phyloP scores from a whole-genome alignment of 2,113 vertebrate species.

The Sinocyclocheilus anophthalmus region DNA sequence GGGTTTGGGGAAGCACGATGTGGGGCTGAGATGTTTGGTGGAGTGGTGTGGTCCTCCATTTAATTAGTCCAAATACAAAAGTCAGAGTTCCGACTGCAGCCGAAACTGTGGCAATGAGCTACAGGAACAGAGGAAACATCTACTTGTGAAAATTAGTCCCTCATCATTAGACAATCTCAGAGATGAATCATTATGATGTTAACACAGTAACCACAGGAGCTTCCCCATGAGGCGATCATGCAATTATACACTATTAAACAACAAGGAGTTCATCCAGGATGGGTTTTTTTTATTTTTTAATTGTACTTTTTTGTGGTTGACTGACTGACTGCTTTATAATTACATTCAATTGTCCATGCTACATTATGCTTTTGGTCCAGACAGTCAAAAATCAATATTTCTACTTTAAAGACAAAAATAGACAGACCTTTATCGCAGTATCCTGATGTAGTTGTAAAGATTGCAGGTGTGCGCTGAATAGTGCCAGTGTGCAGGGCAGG shows the following conservation, averaged over 20 bases:
- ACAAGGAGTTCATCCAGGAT: neutral
- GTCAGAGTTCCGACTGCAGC: conserved; percentile 19
- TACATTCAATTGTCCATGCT: neutral
- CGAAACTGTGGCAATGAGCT: conserved; percentile 20
- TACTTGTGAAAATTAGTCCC: neutral
- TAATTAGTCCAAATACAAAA: conserved; percentile 18
- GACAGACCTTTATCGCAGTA: conserved; percentile 69
- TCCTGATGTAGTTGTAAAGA: conserved; percentile 65
- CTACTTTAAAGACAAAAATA: neutral
- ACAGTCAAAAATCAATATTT: neutral
- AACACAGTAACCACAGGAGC: neutral
- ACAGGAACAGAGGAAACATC: neutral
- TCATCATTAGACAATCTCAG: neutral
- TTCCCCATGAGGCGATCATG: neutral
- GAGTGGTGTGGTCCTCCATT: conserved; percentile 6
- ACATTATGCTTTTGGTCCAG: neutral
- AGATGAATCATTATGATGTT: neutral
- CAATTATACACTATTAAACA: conserved; percentile 7
- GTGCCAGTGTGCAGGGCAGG: conserved; percentile 78
- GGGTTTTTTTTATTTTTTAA: neutral
- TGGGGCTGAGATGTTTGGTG: neutral
- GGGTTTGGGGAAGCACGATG: neutral
- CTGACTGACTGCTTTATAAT: neutral
- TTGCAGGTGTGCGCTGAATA: conserved; percentile 68
- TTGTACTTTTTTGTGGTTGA: neutral